Evolutionary conservation across 2,888 invertebrate genomes (phyloP).

Genomic region (Drosophila anceps): DNA sequence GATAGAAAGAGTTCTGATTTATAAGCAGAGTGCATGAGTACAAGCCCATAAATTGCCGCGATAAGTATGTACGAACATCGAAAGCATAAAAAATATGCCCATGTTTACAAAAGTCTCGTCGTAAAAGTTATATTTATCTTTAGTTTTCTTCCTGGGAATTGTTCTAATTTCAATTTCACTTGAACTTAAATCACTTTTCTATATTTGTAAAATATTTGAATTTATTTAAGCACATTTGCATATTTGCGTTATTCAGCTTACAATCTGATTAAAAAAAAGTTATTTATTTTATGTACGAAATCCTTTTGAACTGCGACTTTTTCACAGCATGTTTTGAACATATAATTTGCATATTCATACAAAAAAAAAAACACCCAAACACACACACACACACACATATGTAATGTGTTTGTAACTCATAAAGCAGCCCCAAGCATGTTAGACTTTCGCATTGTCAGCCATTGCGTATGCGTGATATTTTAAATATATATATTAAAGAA

Average conservation of each 20-base stretch:
- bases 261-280: constrained; percentile 8
- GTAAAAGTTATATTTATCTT: constrained; percentile 21
- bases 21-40: constrained; percentile 21
- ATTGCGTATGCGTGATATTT: constrained; percentile 62
- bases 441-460: constrained; percentile 45
- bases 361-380: background rate
- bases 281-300: constrained; percentile 19
- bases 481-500: constrained; percentile 2
- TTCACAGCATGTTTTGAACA: constrained; percentile 20
- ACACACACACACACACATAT: background rate
- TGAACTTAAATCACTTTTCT: background rate
- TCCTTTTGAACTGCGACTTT: constrained; percentile 17
- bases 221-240: background rate
- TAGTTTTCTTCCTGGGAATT: constrained; percentile 2
- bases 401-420: constrained; percentile 19
- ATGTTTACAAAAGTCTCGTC: constrained; percentile 5
- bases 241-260: background rate
- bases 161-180: constrained; percentile 10
- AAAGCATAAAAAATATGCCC: constrained; percentile 8
- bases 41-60: constrained; percentile 34
- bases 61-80: constrained; percentile 13
- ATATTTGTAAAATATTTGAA: constrained; percentile 6
- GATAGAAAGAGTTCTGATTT: constrained; percentile 42
- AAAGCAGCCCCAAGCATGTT: constrained; percentile 32
- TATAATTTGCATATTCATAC: constrained; percentile 38